Evolutionary conservation across 1,140 invertebrate genomes (phyloP).

Genomic region (Tyrophagus putrescentiae): DNA sequence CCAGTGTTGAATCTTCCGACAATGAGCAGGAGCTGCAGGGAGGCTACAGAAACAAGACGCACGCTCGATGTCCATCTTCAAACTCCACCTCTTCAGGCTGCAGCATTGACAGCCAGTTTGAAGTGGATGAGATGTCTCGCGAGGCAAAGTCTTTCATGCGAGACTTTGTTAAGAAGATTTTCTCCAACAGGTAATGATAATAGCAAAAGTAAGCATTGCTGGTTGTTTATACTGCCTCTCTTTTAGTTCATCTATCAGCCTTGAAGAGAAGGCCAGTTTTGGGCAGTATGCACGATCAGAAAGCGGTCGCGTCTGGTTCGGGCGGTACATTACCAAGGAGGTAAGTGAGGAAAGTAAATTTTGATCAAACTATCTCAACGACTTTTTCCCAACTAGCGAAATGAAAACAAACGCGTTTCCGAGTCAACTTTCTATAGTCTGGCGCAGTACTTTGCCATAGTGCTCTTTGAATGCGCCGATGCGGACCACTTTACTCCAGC

Average conservation of each 20-base stretch:
- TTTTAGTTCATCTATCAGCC: conserved; percentile 36
- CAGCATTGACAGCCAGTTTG: conserved; percentile 53
- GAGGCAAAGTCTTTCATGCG: conserved; percentile 52
- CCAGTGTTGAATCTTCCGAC: conserved; percentile 44
- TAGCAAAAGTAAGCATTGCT: conserved; percentile 4
- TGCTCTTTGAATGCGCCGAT: conserved; percentile 59
- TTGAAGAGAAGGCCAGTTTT: conserved; percentile 51
- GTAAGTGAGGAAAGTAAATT: conserved; percentile 28
- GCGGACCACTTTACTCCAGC: conserved; percentile 59
- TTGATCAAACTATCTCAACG: conserved; percentile 4
- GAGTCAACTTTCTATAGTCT: conserved; percentile 59
- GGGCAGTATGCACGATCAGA: conserved; percentile 42
- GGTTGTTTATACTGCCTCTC: conserved; percentile 13
- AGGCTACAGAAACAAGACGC: too few relatives aligned
- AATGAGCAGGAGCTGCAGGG: conserved; percentile 29
- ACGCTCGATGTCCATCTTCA: conserved; percentile 41
- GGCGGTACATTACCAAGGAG: conserved; percentile 55
- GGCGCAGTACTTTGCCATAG: conserved; percentile 57
- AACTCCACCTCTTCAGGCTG: conserved; percentile 56
- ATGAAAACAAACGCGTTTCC: conserved; percentile 46
- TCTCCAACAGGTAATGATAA: conserved; percentile 36
- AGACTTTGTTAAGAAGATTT: conserved; percentile 50
- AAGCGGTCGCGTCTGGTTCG: conserved; percentile 44
- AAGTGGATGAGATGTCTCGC: conserved; percentile 45
- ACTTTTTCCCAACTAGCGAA: conserved; percentile 37